Base-by-base conservation (phyloP, 2,797 vertebrate species). In the Crocodylus rhombifer region DNA sequence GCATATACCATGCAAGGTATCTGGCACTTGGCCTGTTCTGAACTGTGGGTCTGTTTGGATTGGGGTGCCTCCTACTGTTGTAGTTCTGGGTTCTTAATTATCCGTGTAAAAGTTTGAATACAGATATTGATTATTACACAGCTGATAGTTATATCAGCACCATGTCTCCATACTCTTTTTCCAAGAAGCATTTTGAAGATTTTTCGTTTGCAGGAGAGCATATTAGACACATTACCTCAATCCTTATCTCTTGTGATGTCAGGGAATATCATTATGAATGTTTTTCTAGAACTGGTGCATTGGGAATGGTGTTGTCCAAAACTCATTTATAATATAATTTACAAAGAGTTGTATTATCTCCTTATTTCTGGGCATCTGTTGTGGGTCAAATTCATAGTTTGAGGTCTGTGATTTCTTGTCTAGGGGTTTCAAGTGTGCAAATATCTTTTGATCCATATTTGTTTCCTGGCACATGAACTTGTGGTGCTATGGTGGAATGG, bases 361-460 rank as follows among this genome's bases (percentile, higher is more conserved):
- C 93, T 64, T 26, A 61, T 26, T 84, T 82, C 71, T 88, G 20
- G 88, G 78, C 64, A 30, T n/a, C 28, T 33, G 26, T 88, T 89
- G 33, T 6, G 77, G 61, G 80, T 15, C 28, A 78, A 63, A 65
- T 10, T 6, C 71, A 77, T 90, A 90, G 51, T 93, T 93, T 88
- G 80, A 82, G 9, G 88, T 89, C 61, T 87, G 18, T 90, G 80
- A 80, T 42, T 88, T 69, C 77, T 82, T 80, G 6, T 65, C 61
- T 92, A 42, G 42, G 58, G 93, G 90, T 84, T 73, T 92, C 58
- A 92, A 69, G 5, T 88, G 26, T 57, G 78, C 86, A 94, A 91
- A 87, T 92, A 62, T 82, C 33, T 82, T 67, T 88, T 76, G 20
- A 91, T 80, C n/a, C 85, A 87, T 90, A 60, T 92, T 96, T 91